phyloP scores from a whole-genome alignment of 2,797 vertebrate species.

The Eulemur coronatus region DNA sequence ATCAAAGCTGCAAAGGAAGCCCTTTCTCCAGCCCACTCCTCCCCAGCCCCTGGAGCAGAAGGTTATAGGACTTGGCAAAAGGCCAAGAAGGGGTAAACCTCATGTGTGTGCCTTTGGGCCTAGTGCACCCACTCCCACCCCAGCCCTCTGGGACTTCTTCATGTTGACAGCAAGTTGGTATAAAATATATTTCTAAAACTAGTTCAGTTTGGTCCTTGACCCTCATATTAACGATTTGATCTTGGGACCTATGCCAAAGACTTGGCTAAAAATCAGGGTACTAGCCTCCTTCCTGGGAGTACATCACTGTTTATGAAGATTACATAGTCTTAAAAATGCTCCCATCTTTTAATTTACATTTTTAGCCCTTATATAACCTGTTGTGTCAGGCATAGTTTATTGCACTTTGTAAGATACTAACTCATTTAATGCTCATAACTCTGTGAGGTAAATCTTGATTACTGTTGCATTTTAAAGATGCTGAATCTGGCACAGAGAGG shows the following conservation, averaged over 20 bases:
- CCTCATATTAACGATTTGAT: not conserved
- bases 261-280: not conserved
- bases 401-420: not conserved
- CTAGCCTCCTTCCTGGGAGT: not conserved
- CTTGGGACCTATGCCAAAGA: not conserved
- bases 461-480: too few species aligned
- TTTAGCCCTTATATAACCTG: not conserved
- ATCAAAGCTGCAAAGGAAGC: not conserved
- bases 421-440: not conserved
- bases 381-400: not conserved
- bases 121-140: not conserved
- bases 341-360: not conserved
- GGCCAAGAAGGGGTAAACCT: not conserved
- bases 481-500: too few species aligned
- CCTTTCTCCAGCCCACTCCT: not conserved
- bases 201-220: not conserved
- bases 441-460: too few species aligned
- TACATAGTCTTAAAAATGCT: not conserved
- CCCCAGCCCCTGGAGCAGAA: not conserved
- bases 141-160: not conserved
- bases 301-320: not conserved
- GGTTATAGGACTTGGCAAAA: not conserved
- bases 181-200: not conserved
- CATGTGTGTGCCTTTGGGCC: fast-evolving
- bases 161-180: not conserved